Evolutionary conservation across 2,888 invertebrate genomes (phyloP), one percentile per base, ranked within the genome.

Genomic region (Polylopha cassiicola): DNA sequence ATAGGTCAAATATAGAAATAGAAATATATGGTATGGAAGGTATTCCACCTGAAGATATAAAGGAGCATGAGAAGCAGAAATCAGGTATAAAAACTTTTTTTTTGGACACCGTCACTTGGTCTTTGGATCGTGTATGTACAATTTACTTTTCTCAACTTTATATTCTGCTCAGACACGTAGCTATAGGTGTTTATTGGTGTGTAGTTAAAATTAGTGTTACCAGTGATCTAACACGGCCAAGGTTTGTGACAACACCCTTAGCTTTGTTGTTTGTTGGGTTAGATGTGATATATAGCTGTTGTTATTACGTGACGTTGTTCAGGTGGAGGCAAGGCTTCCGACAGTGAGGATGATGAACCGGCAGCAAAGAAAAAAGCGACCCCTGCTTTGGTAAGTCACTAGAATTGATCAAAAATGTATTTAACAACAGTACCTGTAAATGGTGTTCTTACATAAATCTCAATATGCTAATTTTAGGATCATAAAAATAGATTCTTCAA

Each of bases 21-120:
- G 99, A 99, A 89, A 99, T 99, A 68, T 99, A 99, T 88, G 99
- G 99, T 55, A 99, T 99, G 99, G 99, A 99, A 89, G 99, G 99
- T 58, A 99, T 99, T 65, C 99, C 99, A 16, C 91, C 95, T 37
- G 95, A 94, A 61, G 98, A 99, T 87, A 76, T 97, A 48, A 93
- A 93, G 72, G 96, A 97, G 70, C 98, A 98, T 81, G 98, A 98
- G 81, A 90, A 92, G 60, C 94, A 95, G 71, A 94, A 95, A 71
- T 87, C 89, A 80, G 86, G 86, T 86, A 84, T 81, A 79, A 74
- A 76, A 67, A 67, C 48, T 52, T 61, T 62, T 47, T 47, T 43
- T 56, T 65, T 61, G 53, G 48, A 42, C 53, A 50, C 49, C 61
- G 55, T 58, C 66, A 60, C 65, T 68, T 58, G 59, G 50, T 57